Conservation (phyloP, 2,888 invertebrate species). For the Teleiodes luculella region DNA sequence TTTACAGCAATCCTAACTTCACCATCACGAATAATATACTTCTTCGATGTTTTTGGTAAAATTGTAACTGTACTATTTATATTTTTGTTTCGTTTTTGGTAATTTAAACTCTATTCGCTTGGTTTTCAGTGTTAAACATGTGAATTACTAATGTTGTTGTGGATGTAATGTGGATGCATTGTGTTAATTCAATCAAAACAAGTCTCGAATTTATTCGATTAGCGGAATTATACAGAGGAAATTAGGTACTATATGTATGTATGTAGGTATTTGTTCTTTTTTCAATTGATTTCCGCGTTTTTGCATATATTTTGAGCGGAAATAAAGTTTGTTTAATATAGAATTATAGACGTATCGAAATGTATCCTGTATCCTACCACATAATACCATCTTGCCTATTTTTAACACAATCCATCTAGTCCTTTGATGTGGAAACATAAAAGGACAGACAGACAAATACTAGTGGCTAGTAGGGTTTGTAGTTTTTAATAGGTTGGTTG, state of each 20-base stretch:
- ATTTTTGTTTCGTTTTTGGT: background rate
- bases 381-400: too few species aligned
- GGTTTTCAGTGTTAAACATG: background rate
- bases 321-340: background rate
- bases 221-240: background rate
- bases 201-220: background rate
- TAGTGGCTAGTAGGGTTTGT: too few species aligned
- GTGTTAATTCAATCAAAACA: constrained; percentile 7
- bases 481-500: too few species aligned
- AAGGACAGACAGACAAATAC: too few species aligned
- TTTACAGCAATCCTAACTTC: background rate
- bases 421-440: too few species aligned
- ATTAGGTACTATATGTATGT: too few species aligned
- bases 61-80: background rate
- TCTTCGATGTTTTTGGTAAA: background rate
- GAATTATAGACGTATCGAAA: too few species aligned
- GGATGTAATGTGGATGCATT: background rate
- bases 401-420: too few species aligned
- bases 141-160: background rate
- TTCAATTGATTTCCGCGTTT: too few species aligned
- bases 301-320: too few species aligned
- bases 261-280: too few species aligned
- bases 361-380: too few species aligned
- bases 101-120: background rate
- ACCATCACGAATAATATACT: background rate